Evolutionary conservation across 2,888 invertebrate genomes (phyloP), one percentile per base, ranked within the genome.

Genomic region (Pterobdella sp.): DNA sequence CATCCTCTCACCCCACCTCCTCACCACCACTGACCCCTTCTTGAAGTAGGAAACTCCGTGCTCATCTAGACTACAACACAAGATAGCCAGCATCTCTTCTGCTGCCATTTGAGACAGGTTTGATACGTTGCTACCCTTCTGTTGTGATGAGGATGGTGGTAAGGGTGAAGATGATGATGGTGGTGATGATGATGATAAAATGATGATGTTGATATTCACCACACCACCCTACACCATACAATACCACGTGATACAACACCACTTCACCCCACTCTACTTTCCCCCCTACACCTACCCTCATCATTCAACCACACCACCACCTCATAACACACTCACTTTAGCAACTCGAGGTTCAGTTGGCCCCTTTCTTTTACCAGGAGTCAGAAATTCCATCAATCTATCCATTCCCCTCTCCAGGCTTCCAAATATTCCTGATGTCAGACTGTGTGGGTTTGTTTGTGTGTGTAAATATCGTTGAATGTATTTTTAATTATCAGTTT

Each of bases 51-150:
- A 83, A 73, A 90, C 88, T 76, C 88, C 88, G 81, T 88, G 88
- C 77, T 85, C 86, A 65, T 86, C 84, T 74, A 91, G 85, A 0
- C 88, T 88, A 69, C 85, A 84, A 72, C 86, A 86, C 65, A 90
- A 83, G 79, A 87, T 87, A 36, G 84, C 85, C 69, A 90, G 84
- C 22, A 90, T 88, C 76, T 86, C 84, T 77, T 89, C 88, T 2
- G 90, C 88, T 81, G 88, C 87, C 66, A 85, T 86, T 76, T 87
- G 88, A 56, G 87, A 87, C 1, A 90, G 90, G 66, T 89, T 88
- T 4, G 90, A 90, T 68, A 90, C 88, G 81, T 90, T 90, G 80
- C 88, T 88, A n/a, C n/a, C n/a, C n/a, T n/a, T n/a, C n/a, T n/a
- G n/a, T n/a, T n/a, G n/a, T n/a, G n/a, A n/a, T n/a, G n/a, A n/a